Evolutionary conservation across 1,140 invertebrate species (phyloP), one percentile per base, ranked within the genome.

Genomic region (Dinoponera quadriceps): DNA sequence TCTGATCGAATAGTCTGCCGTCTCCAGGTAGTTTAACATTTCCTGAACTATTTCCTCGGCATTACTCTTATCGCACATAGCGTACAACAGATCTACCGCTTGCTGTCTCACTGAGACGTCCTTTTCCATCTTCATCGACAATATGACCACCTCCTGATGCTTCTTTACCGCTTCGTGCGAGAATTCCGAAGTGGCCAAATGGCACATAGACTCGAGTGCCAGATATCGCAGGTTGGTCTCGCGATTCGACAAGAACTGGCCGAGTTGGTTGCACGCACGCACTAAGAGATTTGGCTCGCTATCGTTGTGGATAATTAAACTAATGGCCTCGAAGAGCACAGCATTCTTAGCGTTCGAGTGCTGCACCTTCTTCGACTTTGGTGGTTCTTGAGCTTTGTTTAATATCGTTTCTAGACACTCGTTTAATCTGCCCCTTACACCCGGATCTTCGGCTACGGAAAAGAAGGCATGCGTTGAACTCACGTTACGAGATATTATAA

Each of bases 311-410:
- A 99, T 99, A 90, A 99, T 99, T 82, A 99, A 95, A 95, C 99
- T 99, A 92, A 99, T 99, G 22, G 99, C 99, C 95, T 99, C 99
- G 95, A 99, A 99, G 1, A 99, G 95, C 20, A 99, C 99, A 59
- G 99, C 99, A 95, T 99, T 99, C 94, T 99, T 99, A 51, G 99
- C 99, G 95, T 99, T 99, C 33, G 99, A 99, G 94, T 99, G 99
- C 95, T 99, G 99, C 63, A 99, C 99, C 95, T 99, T 99, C 95
- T 99, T 99, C 29, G 99, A 99, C 94, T 99, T 99, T 48, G 99
- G 99, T 73, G 99, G 98, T 93, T 99, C 99, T 94, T 99, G 99
- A 27, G 99, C 99, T 95, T 99, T 99, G 93, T 99, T 99, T 86
- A 99, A 95, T 91, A 99, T 99, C n/a, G 99, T 99, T 95, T 99